Conservation (phyloP, 37 sponge, comb jelly and placozoan species). For the Dysidea cf. avara region DNA sequence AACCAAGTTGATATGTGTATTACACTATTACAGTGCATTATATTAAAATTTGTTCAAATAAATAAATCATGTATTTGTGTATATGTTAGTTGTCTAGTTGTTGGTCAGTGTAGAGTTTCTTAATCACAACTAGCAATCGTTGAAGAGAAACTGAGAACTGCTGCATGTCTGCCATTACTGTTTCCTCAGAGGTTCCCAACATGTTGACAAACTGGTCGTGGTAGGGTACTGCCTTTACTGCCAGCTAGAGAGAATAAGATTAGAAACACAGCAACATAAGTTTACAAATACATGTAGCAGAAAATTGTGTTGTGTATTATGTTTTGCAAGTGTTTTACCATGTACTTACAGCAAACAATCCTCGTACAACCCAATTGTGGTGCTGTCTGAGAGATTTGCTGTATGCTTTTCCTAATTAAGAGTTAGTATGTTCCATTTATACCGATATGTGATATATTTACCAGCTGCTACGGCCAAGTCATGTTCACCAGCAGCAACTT, state of each 20-base stretch:
- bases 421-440: constrained; percentile 2
- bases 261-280: not conserved
- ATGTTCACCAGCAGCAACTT: constrained; percentile 70
- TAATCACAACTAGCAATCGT: not conserved
- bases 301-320: no score
- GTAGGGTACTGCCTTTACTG: constrained; percentile 74
- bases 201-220: constrained; percentile 39
- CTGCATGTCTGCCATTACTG: constrained; percentile 60
- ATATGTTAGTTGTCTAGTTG: no score
- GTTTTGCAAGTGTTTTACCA: no score
- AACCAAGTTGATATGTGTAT: no score
- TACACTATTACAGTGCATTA: no score
- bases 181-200: constrained; percentile 41
- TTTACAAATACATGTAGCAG: no score
- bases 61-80: no score
- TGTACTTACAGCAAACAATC: constrained; percentile 84
- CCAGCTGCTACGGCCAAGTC: constrained; percentile 76
- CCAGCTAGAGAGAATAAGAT: constrained; percentile 43
- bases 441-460: no score
- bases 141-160: constrained; percentile 27
- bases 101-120: no score
- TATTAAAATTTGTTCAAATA: no score
- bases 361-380: constrained; percentile 83
- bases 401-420: constrained; percentile 73
- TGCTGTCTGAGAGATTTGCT: constrained; percentile 44